These are phyloP conservation scores for Drosophila diplacantha DNA, from an alignment of 2,888 invertebrate genomes.

Conservation along the genomic window DNA sequence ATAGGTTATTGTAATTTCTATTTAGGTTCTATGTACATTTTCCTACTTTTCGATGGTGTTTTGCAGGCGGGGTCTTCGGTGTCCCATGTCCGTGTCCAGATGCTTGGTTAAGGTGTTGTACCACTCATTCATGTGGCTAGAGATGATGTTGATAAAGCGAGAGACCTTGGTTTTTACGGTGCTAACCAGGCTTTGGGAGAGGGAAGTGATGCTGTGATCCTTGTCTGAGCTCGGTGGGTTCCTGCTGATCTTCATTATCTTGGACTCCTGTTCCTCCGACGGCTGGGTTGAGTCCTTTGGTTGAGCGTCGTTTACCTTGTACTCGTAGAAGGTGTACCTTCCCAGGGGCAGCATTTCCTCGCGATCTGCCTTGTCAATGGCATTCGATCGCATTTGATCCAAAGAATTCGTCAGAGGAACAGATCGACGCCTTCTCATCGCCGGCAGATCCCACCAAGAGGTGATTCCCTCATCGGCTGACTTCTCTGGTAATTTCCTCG, in stretches of 20 bases:
- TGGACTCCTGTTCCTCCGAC: constrained; percentile 33
- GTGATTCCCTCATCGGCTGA: constrained; percentile 40
- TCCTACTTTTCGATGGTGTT: constrained; percentile 44
- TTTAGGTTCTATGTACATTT: neutral
- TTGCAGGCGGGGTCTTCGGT: neutral
- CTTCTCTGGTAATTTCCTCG: constrained; percentile 11
- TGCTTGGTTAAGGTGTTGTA: constrained; percentile 69
- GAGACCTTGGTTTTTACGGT: constrained; percentile 67
- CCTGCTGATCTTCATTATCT: constrained; percentile 48
- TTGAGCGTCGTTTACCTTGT: constrained; percentile 41
- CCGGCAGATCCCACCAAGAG: constrained; percentile 71
- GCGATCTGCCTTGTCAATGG: constrained; percentile 63
- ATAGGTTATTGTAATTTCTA: neutral
- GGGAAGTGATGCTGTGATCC: constrained; percentile 17
- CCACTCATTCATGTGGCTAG: constrained; percentile 73
- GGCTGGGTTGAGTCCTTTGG: neutral
- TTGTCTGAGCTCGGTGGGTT: neutral
- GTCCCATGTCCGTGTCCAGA: constrained; percentile 31
- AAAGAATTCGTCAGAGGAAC: constrained; percentile 33
- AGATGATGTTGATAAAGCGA: constrained; percentile 68
- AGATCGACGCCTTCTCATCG: constrained; percentile 48
- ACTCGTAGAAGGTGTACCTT: constrained; percentile 49
- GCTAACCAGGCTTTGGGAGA: constrained; percentile 56
- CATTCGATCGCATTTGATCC: constrained; percentile 54
- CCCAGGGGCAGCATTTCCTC: constrained; percentile 51